Conservation (phyloP, 2,888 invertebrate species). For the Latrodectus hesperus region DNA sequence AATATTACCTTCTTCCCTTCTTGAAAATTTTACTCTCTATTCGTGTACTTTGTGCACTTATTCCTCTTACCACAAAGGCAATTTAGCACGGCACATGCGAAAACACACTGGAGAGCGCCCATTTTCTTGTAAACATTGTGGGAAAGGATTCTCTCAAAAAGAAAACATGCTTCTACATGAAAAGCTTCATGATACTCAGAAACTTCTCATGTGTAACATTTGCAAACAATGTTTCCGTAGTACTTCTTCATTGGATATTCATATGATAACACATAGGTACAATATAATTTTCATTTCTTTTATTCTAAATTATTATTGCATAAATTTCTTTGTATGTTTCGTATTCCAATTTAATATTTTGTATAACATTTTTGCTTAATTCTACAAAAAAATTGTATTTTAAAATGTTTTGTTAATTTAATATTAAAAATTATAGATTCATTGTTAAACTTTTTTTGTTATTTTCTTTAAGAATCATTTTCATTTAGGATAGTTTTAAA, state of each 20-base stretch:
- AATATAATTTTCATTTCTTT: no score
- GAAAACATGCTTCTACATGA: slow-evolving; percentile 29
- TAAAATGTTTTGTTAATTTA: no score
- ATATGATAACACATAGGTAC: slow-evolving; percentile 1
- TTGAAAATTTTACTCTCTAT: slow-evolving; percentile 1
- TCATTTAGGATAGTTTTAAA: no score
- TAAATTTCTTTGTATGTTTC: no score
- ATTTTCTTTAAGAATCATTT: no score
- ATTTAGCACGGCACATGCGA: slow-evolving; percentile 72
- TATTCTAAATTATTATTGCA: no score
- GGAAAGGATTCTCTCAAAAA: slow-evolving; percentile 22
- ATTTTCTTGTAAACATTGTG: slow-evolving; percentile 25
- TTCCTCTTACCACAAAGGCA: slow-evolving; percentile 19
- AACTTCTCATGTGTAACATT: slow-evolving; percentile 14
- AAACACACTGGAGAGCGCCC: slow-evolving; percentile 38
- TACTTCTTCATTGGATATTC: not conserved
- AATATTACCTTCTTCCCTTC: no score
- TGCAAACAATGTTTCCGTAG: slow-evolving; percentile 30
- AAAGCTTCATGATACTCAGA: not conserved
- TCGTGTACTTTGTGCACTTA: slow-evolving; percentile 22
- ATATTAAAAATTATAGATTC: no score
- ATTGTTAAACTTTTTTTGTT: no score
- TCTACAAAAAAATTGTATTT: no score
- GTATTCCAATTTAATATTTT: no score
- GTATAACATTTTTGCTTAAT: no score